Evolutionary conservation across 37 sponge, comb jelly and placozoan species (phyloP).

Genomic region (Geodia barretti): DNA sequence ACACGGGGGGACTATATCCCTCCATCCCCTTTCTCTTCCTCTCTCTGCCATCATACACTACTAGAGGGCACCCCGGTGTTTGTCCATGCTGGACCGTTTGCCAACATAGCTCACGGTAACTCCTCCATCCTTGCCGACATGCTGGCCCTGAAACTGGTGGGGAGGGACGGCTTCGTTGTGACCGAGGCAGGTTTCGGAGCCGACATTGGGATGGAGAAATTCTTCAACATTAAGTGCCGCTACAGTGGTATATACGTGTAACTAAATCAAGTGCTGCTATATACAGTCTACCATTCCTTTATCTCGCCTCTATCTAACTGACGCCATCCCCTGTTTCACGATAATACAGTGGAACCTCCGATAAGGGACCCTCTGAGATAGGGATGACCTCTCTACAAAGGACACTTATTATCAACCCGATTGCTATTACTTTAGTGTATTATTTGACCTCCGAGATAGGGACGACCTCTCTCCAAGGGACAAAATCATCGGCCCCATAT

Average conservation of each 20-base stretch:
- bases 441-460: no score
- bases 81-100: constrained; percentile 99
- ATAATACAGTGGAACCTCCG: background rate
- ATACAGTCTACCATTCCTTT: no score
- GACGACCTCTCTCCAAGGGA: no score
- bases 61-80: constrained; percentile 96
- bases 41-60: background rate
- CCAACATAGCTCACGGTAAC: constrained; percentile 99
- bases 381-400: no score
- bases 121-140: constrained; percentile 97
- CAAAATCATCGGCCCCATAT: no score
- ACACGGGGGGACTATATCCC: no score
- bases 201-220: constrained; percentile 99
- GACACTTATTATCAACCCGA: no score
- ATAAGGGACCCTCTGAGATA: no score
- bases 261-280: no score
- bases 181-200: constrained; percentile 99
- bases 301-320: background rate
- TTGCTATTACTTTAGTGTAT: no score
- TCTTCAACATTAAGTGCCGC: constrained; percentile 98
- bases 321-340: background rate
- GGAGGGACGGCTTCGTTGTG: constrained; percentile 92
- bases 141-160: constrained; percentile 94
- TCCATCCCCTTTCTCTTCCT: background rate
- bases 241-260: constrained; percentile 80